These are phyloP conservation scores for Holcopasites calliopsidis DNA, from an alignment of 1,140 invertebrate species.

Conservation along the genomic window DNA sequence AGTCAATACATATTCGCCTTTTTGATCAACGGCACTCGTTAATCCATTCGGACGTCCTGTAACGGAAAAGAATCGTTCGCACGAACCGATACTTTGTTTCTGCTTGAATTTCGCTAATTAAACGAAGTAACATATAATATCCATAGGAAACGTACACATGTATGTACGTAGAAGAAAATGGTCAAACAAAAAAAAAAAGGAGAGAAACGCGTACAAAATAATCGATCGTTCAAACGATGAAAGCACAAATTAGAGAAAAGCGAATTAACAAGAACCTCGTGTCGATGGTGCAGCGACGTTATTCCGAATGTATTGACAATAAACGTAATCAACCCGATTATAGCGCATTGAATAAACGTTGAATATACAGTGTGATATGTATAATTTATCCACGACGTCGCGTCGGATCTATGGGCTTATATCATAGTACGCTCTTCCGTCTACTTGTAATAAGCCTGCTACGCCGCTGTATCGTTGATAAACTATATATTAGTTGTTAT, in stretches of 20 bases:
- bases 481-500: conserved; percentile 61
- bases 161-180: background rate
- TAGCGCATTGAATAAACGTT: conserved; percentile 54
- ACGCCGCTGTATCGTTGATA: conserved; percentile 40
- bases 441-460: background rate
- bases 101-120: conserved; percentile 21
- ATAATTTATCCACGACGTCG: conserved; percentile 59
- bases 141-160: background rate
- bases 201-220: background rate
- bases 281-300: conserved; percentile 67
- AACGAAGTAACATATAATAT: background rate
- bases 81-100: conserved; percentile 29
- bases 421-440: background rate
- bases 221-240: background rate
- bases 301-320: conserved; percentile 79
- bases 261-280: conserved; percentile 1
- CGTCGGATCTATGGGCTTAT: conserved; percentile 1
- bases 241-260: background rate
- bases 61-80: conserved; percentile 15
- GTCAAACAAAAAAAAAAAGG: background rate
- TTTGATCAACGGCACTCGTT: conserved; percentile 71
- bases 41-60: conserved; percentile 77
- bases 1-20: conserved; percentile 75
- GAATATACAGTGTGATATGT: conserved; percentile 55
- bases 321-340: conserved; percentile 61